These are phyloP conservation scores for Catamblyrhynchus diadema DNA, from an alignment of 2,797 vertebrate species.

Conservation along the genomic window DNA sequence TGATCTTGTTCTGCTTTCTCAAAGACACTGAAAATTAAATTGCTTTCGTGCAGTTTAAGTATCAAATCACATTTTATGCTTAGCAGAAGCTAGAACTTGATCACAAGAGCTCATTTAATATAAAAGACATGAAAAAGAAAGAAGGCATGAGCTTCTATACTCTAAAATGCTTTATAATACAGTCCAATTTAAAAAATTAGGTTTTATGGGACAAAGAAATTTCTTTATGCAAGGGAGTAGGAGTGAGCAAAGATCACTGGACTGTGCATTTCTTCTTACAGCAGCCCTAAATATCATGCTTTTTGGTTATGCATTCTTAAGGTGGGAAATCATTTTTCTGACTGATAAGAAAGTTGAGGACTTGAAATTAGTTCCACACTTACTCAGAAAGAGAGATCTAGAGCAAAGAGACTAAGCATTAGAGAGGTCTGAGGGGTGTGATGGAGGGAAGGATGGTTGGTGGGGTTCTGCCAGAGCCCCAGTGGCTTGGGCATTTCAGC, in stretches of 20 bases:
- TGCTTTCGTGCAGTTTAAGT: constrained; percentile 3
- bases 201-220: constrained; percentile 37
- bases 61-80: constrained; percentile 40
- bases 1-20: background rate
- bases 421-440: background rate
- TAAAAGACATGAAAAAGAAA: constrained; percentile 22
- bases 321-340: background rate
- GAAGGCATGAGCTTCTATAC: background rate
- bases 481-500: background rate
- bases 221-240: constrained; percentile 4
- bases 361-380: background rate
- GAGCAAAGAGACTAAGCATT: background rate
- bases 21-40: constrained; percentile 20
- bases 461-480: background rate
- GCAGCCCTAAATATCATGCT: background rate
- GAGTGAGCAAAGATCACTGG: constrained; percentile 5
- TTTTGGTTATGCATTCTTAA: background rate
- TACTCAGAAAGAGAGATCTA: background rate
- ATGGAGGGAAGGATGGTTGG: background rate
- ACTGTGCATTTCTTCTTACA: constrained; percentile 10
- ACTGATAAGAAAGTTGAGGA: background rate
- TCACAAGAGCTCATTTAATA: constrained; percentile 44
- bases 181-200: constrained; percentile 28
- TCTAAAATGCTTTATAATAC: constrained; percentile 33
- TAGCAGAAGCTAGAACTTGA: constrained; percentile 58